These are phyloP conservation scores for Drosophila mulleri DNA, from an alignment of 2,888 invertebrate genomes.

Conservation along the genomic window DNA sequence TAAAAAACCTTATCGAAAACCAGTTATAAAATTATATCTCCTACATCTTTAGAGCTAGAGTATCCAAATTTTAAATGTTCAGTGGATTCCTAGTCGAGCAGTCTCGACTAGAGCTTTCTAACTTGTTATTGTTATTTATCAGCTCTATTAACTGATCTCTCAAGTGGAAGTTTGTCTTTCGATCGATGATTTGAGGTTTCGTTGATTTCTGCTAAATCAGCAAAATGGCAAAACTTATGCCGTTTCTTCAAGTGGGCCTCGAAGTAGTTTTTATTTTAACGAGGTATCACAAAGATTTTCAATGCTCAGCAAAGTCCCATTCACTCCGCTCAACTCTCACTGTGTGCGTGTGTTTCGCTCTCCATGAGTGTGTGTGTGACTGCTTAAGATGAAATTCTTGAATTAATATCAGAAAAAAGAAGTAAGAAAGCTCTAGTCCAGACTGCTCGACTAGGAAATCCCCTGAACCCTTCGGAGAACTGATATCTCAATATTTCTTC, in stretches of 20 bases:
- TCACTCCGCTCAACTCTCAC: constrained; percentile 25
- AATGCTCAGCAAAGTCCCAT: constrained; percentile 29
- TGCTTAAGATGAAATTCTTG: constrained; percentile 46
- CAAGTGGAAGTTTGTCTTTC: constrained; percentile 64
- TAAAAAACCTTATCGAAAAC: no score
- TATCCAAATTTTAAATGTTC: no score
- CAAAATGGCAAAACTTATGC: constrained; percentile 55
- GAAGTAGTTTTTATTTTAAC: constrained; percentile 47
- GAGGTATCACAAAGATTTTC: constrained; percentile 30
- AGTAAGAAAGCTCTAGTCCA: no score
- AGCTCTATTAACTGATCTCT: constrained; percentile 78
- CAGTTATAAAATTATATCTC: no score
- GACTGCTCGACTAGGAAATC: no score
- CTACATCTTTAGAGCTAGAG: no score
- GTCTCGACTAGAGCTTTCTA: no score
- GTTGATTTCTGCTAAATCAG: constrained; percentile 50
- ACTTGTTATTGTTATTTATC: no score
- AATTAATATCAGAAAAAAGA: constrained; percentile 19
- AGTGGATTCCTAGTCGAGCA: no score
- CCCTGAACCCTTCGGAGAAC: no score
- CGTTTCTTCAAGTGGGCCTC: constrained; percentile 40
- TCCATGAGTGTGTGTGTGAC: not conserved
- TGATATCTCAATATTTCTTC: no score
- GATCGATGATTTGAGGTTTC: constrained; percentile 61
- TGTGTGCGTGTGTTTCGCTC: not conserved